Base-by-base conservation (phyloP, 2,113 vertebrate genomes). In the Amazona guildingii region DNA sequence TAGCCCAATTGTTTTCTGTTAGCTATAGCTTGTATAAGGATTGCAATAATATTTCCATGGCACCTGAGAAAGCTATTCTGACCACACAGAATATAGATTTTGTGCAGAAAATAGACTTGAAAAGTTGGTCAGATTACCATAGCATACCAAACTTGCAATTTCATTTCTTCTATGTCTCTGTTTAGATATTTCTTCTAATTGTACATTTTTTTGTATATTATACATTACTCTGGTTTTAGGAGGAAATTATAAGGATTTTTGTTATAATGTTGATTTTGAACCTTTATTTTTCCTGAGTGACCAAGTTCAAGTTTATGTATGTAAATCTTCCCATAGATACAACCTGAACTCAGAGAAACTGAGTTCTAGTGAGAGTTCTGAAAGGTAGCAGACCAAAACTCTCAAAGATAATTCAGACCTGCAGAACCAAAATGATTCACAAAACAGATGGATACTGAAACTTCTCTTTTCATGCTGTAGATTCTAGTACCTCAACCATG, bases 1-100 rank as follows among this genome's bases (percentile, higher is more conserved):
- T n/a, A 57, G 25, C 1, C 1, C 4, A 66, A 1, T 1, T 17
- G 13, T 64, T 51, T 64, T 70, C 27, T 41, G 1, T n/a, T 55
- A 51, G 19, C 11, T 35, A 4, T 17, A 14, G 0, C 4, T 24
- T 57, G 4, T 24, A 4, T 14, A 49, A 57, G 3, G 9, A 51
- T 20, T 51, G 4, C 6, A 39, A 9, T n/a, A 68, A 23, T 29
- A 77, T 52, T 74, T 62, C 20, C 43, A 9, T 63, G 51, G 20
- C 10, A 79, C 6, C 2, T 2, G 2, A 35, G 6, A 24, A 86
- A 83, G 10, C 15, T 1, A 59, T 91, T 76, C 18, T 54, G n/a
- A 43, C 17, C 24, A 9, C 8, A 55, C 1, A 31, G 20, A 80
- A n/a, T 20, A 52, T 0, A 21, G 28, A 13, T 41, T 57, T 74